phyloP scores from a whole-genome alignment of 2,797 vertebrate species.

The Premnoplex brunnescens region DNA sequence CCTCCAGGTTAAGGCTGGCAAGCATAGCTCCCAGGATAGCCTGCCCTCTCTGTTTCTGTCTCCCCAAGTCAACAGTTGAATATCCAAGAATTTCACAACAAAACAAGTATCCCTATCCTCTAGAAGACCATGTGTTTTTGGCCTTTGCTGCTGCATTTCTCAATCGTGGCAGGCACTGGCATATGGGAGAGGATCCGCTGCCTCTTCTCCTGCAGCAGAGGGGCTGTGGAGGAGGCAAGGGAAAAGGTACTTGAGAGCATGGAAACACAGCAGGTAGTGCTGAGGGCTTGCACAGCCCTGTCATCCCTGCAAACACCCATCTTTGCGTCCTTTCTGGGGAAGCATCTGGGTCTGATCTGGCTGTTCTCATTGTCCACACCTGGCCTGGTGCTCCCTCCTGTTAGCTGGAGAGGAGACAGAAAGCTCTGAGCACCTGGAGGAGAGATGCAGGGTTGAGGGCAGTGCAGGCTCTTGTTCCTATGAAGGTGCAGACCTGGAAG shows the following conservation, averaged over 20 bases:
- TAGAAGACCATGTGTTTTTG: background rate
- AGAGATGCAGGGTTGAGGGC: background rate
- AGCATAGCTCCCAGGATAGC: background rate
- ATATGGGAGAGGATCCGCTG: background rate
- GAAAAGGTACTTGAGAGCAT: background rate
- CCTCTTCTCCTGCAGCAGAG: background rate
- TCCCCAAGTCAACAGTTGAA: background rate
- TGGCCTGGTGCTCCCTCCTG: background rate
- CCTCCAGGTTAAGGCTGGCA: background rate
- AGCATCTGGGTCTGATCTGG: background rate
- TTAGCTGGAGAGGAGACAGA: background rate
- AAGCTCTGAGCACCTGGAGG: background rate
- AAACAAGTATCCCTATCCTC: background rate
- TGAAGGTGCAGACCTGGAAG: background rate
- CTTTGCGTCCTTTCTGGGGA: background rate
- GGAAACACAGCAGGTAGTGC: background rate
- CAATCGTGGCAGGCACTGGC: background rate
- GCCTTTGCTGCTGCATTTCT: background rate
- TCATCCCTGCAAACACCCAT: background rate
- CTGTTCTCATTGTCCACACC: background rate
- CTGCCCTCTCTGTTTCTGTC: background rate
- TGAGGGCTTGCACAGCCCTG: background rate
- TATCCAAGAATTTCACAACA: background rate
- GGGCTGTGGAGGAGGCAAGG: background rate
- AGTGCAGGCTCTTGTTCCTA: background rate